Evolutionary conservation across 2,888 invertebrate species (phyloP), one percentile per base, ranked within the genome.

Genomic region (Apotomis betuletana): DNA sequence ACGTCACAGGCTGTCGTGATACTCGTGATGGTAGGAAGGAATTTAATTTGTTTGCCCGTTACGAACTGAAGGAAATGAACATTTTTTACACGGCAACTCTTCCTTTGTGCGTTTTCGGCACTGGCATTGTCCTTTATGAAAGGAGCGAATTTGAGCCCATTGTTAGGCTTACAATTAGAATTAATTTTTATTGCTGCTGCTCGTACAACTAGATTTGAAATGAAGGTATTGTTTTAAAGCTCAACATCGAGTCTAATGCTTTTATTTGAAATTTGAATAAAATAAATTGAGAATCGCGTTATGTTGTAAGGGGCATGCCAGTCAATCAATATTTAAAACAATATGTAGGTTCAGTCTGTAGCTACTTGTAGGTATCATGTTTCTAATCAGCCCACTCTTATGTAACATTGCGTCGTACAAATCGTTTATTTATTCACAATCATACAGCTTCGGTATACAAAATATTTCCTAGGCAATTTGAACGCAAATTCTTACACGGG

Each of bases 21-120:
- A 78, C 76, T 49, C 61, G 63, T 69, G 75, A 73, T 79, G 78
- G 79, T 80, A 81, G 79, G 83, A 82, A 84, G 81, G 79, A 84
- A 85, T 83, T 85, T 83, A 80, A 85, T 83, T 84, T 81, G 81
- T 73, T 72, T 63, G 62, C 67, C 58, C 58, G 58, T 68, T 49
- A 68, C 75, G 75, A 79, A 70, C 79, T 75, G 75, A 70, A 70
- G 71, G 71, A 71, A 72, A 69, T 73, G 77, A 80, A 82, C 77
- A 78, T 79, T 80, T 77, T 78, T 72, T 72, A 67, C 63, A 68
- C 38, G 68, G 63, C 68, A 72, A 63, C 62, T 68, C 58, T 59
- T 72, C 72, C 68, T 72, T 72, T 72, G 72, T 72, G 58, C 72
- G 67, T 54, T 67, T 68, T 63, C 58, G 72, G 57, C 68, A 52